These are phyloP conservation scores for Myoxocephalus aenaeus DNA, from an alignment of 2,797 vertebrate genomes.

Conservation along the genomic window DNA sequence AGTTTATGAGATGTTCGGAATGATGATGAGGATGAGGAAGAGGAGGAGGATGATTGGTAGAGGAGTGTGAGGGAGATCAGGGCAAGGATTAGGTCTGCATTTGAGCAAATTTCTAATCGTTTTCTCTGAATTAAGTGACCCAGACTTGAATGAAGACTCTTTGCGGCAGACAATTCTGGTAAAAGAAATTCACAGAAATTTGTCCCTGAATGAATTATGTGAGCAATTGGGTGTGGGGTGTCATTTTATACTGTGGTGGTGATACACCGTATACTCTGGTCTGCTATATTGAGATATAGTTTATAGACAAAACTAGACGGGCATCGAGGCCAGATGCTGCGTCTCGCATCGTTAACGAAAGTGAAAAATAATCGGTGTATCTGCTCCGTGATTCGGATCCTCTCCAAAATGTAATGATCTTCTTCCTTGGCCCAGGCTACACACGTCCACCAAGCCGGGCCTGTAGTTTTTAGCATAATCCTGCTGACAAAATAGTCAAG, in stretches of 20 bases:
- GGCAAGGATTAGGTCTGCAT: conserved; percentile 35
- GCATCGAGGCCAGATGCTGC: not conserved
- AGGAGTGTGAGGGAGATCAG: conserved; percentile 2
- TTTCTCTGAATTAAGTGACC: conserved; percentile 30
- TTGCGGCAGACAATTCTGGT: not conserved
- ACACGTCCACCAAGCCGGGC: no score
- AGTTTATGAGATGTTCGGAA: conserved; percentile 30
- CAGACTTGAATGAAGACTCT: conserved; percentile 4
- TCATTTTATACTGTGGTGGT: not conserved
- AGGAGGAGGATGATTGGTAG: conserved; percentile 21
- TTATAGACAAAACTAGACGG: not conserved
- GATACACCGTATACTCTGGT: not conserved
- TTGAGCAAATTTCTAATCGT: conserved; percentile 18
- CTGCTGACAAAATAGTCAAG: not conserved
- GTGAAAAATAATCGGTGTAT: not conserved
- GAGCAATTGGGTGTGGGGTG: not conserved
- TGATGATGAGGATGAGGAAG: conserved; percentile 35
- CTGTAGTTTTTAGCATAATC: not conserved
- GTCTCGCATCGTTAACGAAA: not conserved
- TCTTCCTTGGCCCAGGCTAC: no score
- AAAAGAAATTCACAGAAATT: conserved; percentile 5
- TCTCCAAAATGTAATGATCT: no score
- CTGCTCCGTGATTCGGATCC: not conserved
- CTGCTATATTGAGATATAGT: not conserved
- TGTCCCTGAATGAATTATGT: not conserved